Evolutionary conservation across 2,113 vertebrate genomes (phyloP), one percentile per base, ranked within the genome.

Genomic region (Heptranchias perlo): DNA sequence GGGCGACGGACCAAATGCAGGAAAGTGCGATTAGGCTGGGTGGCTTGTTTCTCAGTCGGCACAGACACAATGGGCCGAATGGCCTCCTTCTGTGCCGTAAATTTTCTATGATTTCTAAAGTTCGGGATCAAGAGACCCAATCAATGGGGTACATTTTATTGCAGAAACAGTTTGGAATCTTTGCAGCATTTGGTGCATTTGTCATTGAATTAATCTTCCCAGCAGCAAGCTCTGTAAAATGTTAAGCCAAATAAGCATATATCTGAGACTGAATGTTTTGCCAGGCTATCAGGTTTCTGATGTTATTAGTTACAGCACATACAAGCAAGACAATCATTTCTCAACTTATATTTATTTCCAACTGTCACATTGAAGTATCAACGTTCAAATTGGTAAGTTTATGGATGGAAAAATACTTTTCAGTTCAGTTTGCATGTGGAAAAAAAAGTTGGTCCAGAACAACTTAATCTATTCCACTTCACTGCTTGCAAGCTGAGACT

Each of bases 41-140:
- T n/a, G n/a, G n/a, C n/a, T n/a, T n/a, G n/a, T n/a, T n/a, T n/a
- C n/a, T n/a, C n/a, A n/a, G n/a, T n/a, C n/a, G n/a, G n/a, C n/a
- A n/a, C n/a, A n/a, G n/a, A n/a, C n/a, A n/a, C n/a, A n/a, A n/a
- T n/a, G n/a, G n/a, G n/a, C n/a, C n/a, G n/a, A n/a, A n/a, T n/a
- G n/a, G n/a, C n/a, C n/a, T n/a, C n/a, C n/a, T n/a, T n/a, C n/a
- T n/a, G n/a, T n/a, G n/a, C n/a, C n/a, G n/a, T n/a, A n/a, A n/a
- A n/a, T n/a, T n/a, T n/a, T n/a, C n/a, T n/a, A n/a, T n/a, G n/a
- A n/a, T n/a, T n/a, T n/a, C n/a, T n/a, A n/a, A n/a, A n/a, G n/a
- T 64, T 93, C 91, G 64, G 61, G 47, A 65, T 94, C 62, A 67
- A 94, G 64, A 94, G 49, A 91, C 28, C 47, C 52, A n/a, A 91